Evolutionary conservation across 2,113 vertebrate species (phyloP).

Genomic region (Sinocyclocheilus anshuiensis): DNA sequence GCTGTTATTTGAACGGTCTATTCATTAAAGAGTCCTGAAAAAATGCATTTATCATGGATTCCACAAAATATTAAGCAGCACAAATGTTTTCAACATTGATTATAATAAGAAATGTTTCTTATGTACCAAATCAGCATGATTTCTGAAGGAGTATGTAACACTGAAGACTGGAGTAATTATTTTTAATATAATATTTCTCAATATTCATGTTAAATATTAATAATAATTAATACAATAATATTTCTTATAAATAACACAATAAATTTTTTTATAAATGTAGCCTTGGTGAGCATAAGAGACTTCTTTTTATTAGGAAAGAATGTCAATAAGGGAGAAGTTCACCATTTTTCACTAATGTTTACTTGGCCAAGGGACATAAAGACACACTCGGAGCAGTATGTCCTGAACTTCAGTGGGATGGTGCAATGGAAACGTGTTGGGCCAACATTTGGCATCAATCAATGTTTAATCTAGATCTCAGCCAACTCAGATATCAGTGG

Average conservation of each 20-base stretch:
- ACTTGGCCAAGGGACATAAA: not conserved
- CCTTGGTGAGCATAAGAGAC: not conserved
- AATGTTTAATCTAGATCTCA: not conserved
- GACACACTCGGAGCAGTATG: not conserved
- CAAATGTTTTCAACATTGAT: too few species aligned
- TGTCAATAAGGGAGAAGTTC: slow-evolving; percentile 21
- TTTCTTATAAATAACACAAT: too few species aligned
- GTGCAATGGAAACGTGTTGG: not conserved
- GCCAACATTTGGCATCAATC: not conserved
- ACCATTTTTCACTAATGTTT: not conserved
- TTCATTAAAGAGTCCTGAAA: too few species aligned
- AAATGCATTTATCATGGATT: too few species aligned
- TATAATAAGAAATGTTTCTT: too few species aligned
- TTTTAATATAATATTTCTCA: not conserved
- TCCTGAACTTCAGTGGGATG: not conserved
- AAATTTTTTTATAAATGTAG: not conserved
- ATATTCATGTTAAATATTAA: not conserved
- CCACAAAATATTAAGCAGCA: too few species aligned
- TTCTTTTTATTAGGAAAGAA: not conserved
- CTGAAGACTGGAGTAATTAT: not conserved
- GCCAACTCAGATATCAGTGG: not conserved
- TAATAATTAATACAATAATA: too few species aligned
- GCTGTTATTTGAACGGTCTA: too few species aligned
- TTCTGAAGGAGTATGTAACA: too few species aligned
- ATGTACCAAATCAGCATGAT: too few species aligned